phyloP scores from a whole-genome alignment of 2,797 vertebrate species.

The Hypotaenidia philippensis region DNA sequence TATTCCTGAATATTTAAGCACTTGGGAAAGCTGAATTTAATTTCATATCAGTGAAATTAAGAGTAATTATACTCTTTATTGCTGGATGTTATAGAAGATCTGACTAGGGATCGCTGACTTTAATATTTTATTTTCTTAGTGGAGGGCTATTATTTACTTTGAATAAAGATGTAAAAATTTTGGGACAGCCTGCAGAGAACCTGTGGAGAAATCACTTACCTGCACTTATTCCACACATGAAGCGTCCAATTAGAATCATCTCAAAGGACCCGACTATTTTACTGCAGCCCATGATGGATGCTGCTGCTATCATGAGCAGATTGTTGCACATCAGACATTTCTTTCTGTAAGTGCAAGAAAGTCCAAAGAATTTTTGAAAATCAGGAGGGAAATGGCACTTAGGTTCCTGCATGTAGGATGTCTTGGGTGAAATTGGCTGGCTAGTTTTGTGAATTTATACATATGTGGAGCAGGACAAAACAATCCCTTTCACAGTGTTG shows the following conservation, averaged over 20 bases:
- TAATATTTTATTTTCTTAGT: not conserved
- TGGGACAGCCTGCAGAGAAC: not conserved
- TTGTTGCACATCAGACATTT: conserved; percentile 91
- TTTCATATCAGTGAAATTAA: not conserved
- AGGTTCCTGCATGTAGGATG: not conserved
- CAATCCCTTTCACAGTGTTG: not conserved
- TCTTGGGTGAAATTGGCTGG: not conserved
- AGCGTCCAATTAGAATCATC: conserved; percentile 90
- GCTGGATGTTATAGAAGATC: not conserved
- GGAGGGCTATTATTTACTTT: not conserved
- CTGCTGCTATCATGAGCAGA: conserved; percentile 84
- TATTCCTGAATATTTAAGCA: not conserved
- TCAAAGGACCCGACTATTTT: conserved; percentile 87
- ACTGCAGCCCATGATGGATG: conserved; percentile 86
- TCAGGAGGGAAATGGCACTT: not conserved
- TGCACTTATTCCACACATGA: conserved; percentile 88
- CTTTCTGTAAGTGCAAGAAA: conserved; percentile 83
- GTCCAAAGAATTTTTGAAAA: not conserved
- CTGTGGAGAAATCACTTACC: conserved; percentile 75
- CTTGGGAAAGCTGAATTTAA: not conserved
- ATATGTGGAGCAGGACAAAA: not conserved
- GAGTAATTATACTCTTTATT: not conserved
- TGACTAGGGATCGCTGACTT: not conserved
- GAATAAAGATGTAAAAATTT: not conserved
- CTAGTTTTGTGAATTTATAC: not conserved